Evolutionary conservation across 2,797 vertebrate genomes (phyloP).

Genomic region (Macroramphosus scolopax): DNA sequence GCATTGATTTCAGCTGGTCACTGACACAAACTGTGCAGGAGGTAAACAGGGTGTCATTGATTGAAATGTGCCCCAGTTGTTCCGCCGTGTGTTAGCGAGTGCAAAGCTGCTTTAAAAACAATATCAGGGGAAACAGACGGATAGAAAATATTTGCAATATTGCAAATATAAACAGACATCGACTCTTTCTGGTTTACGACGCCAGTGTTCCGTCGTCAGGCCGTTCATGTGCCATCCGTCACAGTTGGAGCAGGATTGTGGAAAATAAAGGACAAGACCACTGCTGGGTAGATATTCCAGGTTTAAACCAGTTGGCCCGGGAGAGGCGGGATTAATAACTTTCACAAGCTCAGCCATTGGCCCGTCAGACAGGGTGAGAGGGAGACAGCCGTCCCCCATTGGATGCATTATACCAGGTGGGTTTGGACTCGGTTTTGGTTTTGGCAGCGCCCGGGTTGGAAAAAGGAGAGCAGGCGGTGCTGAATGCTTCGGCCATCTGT

Average conservation of each 20-base stretch:
- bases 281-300: constrained; percentile 43
- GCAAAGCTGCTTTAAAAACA: constrained; percentile 21
- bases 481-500: constrained; percentile 72
- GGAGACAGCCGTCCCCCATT: constrained; percentile 30
- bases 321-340: constrained; percentile 24
- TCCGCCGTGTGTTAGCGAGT: constrained; percentile 13
- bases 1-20: constrained; percentile 61
- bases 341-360: constrained; percentile 29
- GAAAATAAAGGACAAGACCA: constrained; percentile 58
- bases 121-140: constrained; percentile 6
- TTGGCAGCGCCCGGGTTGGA: constrained; percentile 55
- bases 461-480: constrained; percentile 70
- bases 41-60: constrained; percentile 48
- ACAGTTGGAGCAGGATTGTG: constrained; percentile 50
- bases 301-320: constrained; percentile 40
- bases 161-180: constrained; percentile 12
- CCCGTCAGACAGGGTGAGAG: constrained; percentile 7
- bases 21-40: constrained; percentile 25
- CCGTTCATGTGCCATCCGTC: constrained; percentile 22
- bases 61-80: constrained; percentile 60
- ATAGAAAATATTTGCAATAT: constrained; percentile 4
- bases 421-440: constrained; percentile 22
- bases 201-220: no score
- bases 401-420: constrained; percentile 49
- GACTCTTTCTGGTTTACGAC: no score